These are phyloP conservation scores for Rhyzopertha dominica DNA, from an alignment of 1,140 invertebrate genomes.

Conservation along the genomic window DNA sequence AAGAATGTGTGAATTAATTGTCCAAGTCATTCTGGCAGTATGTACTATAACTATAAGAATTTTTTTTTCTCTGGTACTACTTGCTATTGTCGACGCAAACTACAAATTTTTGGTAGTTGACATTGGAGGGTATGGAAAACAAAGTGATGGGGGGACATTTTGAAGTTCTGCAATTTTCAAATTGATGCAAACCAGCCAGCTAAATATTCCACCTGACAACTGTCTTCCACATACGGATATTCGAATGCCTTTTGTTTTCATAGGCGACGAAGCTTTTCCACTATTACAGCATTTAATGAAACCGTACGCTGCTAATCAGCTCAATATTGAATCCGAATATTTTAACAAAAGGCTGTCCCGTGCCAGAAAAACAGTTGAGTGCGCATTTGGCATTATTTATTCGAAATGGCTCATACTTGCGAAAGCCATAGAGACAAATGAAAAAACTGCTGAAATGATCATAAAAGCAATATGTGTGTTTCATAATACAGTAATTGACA, in stretches of 20 bases:
- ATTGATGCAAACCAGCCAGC: conserved; percentile 17
- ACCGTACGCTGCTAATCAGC: neutral
- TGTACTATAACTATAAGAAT: conserved; percentile 12
- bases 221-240: conserved; percentile 23
- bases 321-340: conserved; percentile 9
- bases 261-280: conserved; percentile 21
- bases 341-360: conserved; percentile 16
- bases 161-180: conserved; percentile 25
- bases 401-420: conserved; percentile 43
- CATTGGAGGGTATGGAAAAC: conserved; percentile 41
- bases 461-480: conserved; percentile 21
- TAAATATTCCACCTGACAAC: conserved; percentile 25
- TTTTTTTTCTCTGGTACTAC: conserved; percentile 39
- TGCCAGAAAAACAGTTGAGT: conserved; percentile 14
- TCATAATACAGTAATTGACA: conserved; percentile 12
- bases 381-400: conserved; percentile 29
- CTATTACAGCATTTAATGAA: conserved; percentile 19
- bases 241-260: conserved; percentile 20
- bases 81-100: conserved; percentile 42
- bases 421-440: conserved; percentile 24
- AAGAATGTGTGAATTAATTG: conserved; percentile 38
- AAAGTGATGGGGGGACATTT: conserved; percentile 42
- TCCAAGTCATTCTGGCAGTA: conserved; percentile 4
- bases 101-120: conserved; percentile 42
- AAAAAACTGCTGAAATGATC: conserved; percentile 24